A percentile compares a stretch with the other conserved stretches of the same genome.
Evolutionary conservation across 2,113 vertebrate species (phyloP).

Genomic region (Mugil cephalus): DNA sequence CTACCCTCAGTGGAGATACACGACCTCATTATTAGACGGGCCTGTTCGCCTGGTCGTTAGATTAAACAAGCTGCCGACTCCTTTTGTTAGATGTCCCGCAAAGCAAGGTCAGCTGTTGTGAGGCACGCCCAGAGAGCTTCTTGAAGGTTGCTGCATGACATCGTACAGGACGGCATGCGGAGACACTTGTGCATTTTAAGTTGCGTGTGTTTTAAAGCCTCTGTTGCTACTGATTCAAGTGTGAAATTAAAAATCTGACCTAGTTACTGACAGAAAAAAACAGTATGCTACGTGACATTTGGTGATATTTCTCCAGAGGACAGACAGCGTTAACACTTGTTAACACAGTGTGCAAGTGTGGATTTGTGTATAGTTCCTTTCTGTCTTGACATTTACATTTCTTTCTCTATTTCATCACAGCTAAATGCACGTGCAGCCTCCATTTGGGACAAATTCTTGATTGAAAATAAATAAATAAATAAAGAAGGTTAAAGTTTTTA

Average conservation of each 20-base stretch:
- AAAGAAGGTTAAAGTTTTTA: background rate
- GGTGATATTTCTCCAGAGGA: background rate
- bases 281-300: too few relatives aligned
- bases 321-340: background rate
- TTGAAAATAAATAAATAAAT: too few relatives aligned
- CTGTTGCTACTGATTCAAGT: slow-evolving; percentile 24
- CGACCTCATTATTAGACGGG: slow-evolving; percentile 66
- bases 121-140: slow-evolving; percentile 14
- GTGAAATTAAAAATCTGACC: slow-evolving; percentile 18
- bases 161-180: slow-evolving; percentile 12
- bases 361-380: too few relatives aligned
- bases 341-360: background rate
- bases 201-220: slow-evolving; percentile 21
- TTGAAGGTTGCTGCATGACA: background rate
- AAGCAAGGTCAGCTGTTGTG: slow-evolving; percentile 41
- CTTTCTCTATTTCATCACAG: background rate
- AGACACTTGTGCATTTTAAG: slow-evolving; percentile 24
- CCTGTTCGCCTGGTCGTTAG: slow-evolving; percentile 53
- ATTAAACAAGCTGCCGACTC: slow-evolving; percentile 67
- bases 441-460: background rate
- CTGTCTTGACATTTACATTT: background rate
- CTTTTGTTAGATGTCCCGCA: slow-evolving; percentile 53
- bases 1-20: slow-evolving; percentile 16
- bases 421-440: background rate
- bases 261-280: too few relatives aligned